A percentile compares a stretch with the other conserved stretches of the same genome.
Evolutionary conservation across 2,113 vertebrate species (phyloP).

Genomic region (Columbina picui): DNA sequence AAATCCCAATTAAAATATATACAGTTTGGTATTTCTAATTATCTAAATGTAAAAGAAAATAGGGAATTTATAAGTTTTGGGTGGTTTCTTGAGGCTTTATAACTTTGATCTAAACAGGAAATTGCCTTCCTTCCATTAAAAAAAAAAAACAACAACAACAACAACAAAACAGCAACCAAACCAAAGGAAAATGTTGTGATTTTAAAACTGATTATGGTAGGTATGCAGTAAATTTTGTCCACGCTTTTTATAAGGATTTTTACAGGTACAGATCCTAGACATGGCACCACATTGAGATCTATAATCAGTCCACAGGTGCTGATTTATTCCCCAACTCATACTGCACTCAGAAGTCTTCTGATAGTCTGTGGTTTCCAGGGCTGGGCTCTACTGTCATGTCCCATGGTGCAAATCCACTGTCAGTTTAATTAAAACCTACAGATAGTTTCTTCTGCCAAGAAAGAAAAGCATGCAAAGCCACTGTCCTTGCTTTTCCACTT

Average conservation of each 20-base stretch:
- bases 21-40: slow-evolving; percentile 56
- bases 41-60: slow-evolving; percentile 40
- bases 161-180: not conserved
- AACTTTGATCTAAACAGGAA: slow-evolving; percentile 45
- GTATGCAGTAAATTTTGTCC: slow-evolving; percentile 49
- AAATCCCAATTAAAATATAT: slow-evolving; percentile 56
- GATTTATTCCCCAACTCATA: not conserved
- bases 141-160: not conserved
- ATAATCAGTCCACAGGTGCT: not conserved
- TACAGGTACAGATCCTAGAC: not conserved
- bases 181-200: not conserved
- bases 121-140: not conserved
- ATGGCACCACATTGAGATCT: slow-evolving; percentile 23
- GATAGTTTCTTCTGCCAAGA: not conserved
- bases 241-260: slow-evolving; percentile 40
- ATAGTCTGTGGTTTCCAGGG: not conserved
- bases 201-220: not conserved
- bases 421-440: slow-evolving; percentile 5
- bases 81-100: slow-evolving; percentile 22
- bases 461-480: not conserved
- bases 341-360: not conserved
- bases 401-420: not conserved
- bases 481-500: not conserved
- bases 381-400: not conserved
- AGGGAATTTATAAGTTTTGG: slow-evolving; percentile 26